Evolutionary conservation across 2,888 invertebrate genomes (phyloP).

Genomic region (Abscondita cerata): DNA sequence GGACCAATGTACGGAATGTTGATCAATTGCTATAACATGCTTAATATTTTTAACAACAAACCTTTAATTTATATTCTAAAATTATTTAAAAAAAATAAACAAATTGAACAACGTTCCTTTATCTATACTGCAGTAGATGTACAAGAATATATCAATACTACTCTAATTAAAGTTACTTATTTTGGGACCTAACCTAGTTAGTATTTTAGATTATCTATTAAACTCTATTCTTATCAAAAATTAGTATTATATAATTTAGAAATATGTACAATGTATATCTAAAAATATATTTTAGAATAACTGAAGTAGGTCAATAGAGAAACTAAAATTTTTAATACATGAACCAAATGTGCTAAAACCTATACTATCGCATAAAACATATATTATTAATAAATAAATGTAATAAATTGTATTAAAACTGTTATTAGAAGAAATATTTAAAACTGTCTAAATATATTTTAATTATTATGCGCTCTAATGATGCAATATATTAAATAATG

Average conservation of each 20-base stretch:
- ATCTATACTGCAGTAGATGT: conserved; percentile 20
- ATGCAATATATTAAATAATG: conserved; percentile 3
- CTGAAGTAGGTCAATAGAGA: conserved; percentile 19
- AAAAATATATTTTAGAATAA: conserved; percentile 25
- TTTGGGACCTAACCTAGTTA: conserved; percentile 36
- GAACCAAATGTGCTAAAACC: conserved; percentile 27
- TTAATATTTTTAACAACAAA: conserved; percentile 3
- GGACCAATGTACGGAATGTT: conserved; percentile 38
- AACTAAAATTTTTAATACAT: conserved; percentile 23
- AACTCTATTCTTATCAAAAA: conserved; percentile 18
- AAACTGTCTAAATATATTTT: too few species aligned
- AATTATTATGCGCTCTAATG: not conserved
- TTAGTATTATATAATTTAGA: conserved; percentile 10
- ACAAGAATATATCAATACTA: conserved; percentile 24
- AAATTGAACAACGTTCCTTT: conserved; percentile 27
- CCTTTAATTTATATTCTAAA: too few species aligned
- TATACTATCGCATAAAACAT: conserved; percentile 22
- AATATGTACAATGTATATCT: conserved; percentile 16
- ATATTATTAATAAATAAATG: conserved; percentile 41
- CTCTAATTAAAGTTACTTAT: conserved; percentile 23
- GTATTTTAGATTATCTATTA: conserved; percentile 30
- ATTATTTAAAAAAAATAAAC: too few species aligned
- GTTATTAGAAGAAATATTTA: conserved; percentile 41
- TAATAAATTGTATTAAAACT: conserved; percentile 47
- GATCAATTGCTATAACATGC: conserved; percentile 19